phyloP scores from a whole-genome alignment of 2,113 vertebrate genomes.

The Cariama cristata region DNA sequence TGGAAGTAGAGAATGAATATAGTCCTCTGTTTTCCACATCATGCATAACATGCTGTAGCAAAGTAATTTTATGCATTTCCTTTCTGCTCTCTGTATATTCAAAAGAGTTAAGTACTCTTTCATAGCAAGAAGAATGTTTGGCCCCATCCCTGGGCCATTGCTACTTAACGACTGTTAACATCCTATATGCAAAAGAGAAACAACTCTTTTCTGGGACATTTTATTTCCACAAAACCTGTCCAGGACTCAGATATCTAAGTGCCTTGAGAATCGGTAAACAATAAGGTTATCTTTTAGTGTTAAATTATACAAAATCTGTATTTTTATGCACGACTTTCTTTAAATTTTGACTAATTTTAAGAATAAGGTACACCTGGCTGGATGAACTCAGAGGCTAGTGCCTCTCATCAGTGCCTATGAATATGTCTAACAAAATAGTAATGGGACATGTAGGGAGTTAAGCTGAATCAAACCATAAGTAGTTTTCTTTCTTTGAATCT shows the following conservation, averaged over 20 bases:
- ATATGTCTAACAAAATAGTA: background rate
- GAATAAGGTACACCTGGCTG: background rate
- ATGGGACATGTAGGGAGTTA: background rate
- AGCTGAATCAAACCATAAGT: background rate
- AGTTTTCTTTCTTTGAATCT: background rate
- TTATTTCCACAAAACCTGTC: background rate
- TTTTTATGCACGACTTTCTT: background rate
- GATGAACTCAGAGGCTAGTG: background rate
- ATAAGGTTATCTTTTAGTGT: background rate
- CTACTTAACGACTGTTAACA: background rate
- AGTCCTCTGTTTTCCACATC: background rate
- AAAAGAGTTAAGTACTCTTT: background rate
- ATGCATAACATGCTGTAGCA: background rate
- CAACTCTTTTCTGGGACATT: background rate
- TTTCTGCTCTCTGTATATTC: background rate
- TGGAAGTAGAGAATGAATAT: background rate
- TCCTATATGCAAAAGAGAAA: background rate
- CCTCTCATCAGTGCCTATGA: too few relatives aligned
- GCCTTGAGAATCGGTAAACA: background rate
- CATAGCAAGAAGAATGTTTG: background rate
- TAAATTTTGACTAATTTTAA: background rate
- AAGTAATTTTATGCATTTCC: background rate
- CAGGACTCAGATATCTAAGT: background rate
- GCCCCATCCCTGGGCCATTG: background rate
- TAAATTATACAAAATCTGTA: background rate